Evolutionary conservation across 2,888 invertebrate species (phyloP).

Genomic region (Amphimallon solstitiale): DNA sequence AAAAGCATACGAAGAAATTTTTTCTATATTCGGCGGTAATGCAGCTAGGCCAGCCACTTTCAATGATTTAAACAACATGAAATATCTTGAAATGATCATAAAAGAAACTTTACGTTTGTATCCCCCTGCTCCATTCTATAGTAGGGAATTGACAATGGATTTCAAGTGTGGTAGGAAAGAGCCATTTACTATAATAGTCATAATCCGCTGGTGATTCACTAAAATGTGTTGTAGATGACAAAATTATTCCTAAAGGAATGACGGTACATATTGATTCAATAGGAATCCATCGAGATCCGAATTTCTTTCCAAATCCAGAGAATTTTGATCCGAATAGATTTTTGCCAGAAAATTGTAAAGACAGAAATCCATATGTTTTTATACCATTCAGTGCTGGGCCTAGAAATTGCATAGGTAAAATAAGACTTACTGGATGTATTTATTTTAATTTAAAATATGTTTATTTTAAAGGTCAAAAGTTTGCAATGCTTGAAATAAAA

Average conservation of each 20-base stretch:
- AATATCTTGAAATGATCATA: conserved; percentile 66
- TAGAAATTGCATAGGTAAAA: conserved; percentile 52
- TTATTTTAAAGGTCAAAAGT: conserved; percentile 40
- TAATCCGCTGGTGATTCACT: no score
- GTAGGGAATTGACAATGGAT: conserved; percentile 61
- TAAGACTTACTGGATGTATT: neutral
- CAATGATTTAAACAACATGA: conserved; percentile 65
- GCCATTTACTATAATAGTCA: no score
- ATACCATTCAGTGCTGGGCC: conserved; percentile 57
- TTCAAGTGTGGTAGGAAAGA: conserved; percentile 47
- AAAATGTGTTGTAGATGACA: conserved; percentile 13
- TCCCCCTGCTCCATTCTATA: conserved; percentile 66
- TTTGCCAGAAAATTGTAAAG: conserved; percentile 51
- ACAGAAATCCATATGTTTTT: conserved; percentile 54
- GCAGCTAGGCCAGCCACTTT: conserved; percentile 46
- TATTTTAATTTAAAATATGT: no score
- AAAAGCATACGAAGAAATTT: conserved; percentile 59
- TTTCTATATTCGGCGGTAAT: conserved; percentile 54
- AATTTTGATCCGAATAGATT: conserved; percentile 58
- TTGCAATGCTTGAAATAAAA: conserved; percentile 66
- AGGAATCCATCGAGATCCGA: conserved; percentile 60
- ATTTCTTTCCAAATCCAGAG: conserved; percentile 60
- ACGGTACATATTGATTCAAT: conserved; percentile 15
- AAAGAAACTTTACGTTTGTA: conserved; percentile 67
- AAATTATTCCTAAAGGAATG: conserved; percentile 34